Conservation (phyloP, 1,140 invertebrate species). For the Drosophila dunni region DNA sequence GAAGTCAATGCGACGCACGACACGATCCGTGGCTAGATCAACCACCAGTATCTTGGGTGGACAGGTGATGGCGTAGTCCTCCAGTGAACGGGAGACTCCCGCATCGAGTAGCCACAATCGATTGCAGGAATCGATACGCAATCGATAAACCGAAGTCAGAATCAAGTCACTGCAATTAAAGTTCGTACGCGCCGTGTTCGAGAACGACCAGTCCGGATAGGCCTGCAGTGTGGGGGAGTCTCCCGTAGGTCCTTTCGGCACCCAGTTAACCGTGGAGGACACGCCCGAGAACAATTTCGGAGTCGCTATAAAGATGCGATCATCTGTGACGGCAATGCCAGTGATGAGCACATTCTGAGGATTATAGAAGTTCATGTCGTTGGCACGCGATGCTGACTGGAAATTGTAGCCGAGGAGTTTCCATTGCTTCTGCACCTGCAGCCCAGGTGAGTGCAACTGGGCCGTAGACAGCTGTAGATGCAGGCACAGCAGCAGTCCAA, state of each 20-base stretch:
- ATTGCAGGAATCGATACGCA: slow-evolving; percentile 90
- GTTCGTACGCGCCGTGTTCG: slow-evolving; percentile 88
- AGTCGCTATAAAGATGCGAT: slow-evolving; percentile 90
- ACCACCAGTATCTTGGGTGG: slow-evolving; percentile 92
- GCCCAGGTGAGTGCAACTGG: slow-evolving; percentile 35
- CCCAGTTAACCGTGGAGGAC: slow-evolving; percentile 89
- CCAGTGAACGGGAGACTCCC: slow-evolving; percentile 90
- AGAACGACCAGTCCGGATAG: slow-evolving; percentile 93
- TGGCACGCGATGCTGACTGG: slow-evolving; percentile 85
- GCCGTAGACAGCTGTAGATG: slow-evolving; percentile 1
- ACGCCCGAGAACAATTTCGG: slow-evolving; percentile 90
- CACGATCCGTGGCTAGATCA: slow-evolving; percentile 89
- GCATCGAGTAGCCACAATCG: slow-evolving; percentile 90
- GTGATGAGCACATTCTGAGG: slow-evolving; percentile 90
- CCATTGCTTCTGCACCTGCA: slow-evolving; percentile 91
- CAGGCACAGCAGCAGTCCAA: slow-evolving; percentile 40
- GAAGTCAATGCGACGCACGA: slow-evolving; percentile 87
- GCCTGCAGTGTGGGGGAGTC: slow-evolving; percentile 89
- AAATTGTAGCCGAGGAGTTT: slow-evolving; percentile 89
- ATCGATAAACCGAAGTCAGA: slow-evolving; percentile 91
- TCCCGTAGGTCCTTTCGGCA: slow-evolving; percentile 87
- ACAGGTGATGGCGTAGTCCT: slow-evolving; percentile 90
- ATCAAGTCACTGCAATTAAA: slow-evolving; percentile 90
- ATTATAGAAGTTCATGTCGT: slow-evolving; percentile 86
- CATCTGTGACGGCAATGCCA: slow-evolving; percentile 89